These are phyloP conservation scores for Eupithecia subumbrata DNA, from an alignment of 2,888 invertebrate species.

Conservation along the genomic window DNA sequence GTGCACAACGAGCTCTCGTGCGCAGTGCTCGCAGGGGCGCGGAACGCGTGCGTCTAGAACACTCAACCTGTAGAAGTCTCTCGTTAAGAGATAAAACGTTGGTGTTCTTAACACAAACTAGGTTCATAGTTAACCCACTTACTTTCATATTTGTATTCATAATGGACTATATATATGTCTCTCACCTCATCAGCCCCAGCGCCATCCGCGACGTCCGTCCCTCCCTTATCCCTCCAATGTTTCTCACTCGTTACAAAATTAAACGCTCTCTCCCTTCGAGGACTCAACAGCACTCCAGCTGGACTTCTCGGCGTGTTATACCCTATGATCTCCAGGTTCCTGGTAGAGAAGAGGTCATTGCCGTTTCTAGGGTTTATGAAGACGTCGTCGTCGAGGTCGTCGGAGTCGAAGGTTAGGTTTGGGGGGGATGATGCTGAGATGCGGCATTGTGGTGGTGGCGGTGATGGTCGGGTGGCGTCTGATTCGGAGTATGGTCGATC, in stretches of 20 bases:
- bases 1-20: too few relatives aligned
- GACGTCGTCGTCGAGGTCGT: slow-evolving; percentile 79
- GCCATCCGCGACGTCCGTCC: slow-evolving; percentile 74
- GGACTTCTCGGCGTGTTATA: slow-evolving; percentile 70
- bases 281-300: slow-evolving; percentile 73
- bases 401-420: slow-evolving; percentile 65
- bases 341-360: slow-evolving; percentile 74
- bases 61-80: too few relatives aligned
- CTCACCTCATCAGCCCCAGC: slow-evolving; percentile 73
- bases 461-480: slow-evolving; percentile 62
- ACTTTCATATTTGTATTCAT: too few relatives aligned
- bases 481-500: slow-evolving; percentile 79
- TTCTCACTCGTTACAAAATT: slow-evolving; percentile 77
- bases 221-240: slow-evolving; percentile 79
- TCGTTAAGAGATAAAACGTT: too few relatives aligned
- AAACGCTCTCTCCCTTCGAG: slow-evolving; percentile 72
- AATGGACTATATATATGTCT: too few relatives aligned
- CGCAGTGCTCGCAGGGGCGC: too few relatives aligned
- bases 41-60: too few relatives aligned
- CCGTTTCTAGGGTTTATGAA: slow-evolving; percentile 70
- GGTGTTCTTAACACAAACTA: too few relatives aligned
- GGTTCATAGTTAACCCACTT: too few relatives aligned
- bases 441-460: slow-evolving; percentile 61
- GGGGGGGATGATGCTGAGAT: slow-evolving; percentile 75
- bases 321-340: slow-evolving; percentile 74